Base-by-base conservation (phyloP, 2,797 vertebrate genomes). In the Halcyon leucocephala region DNA sequence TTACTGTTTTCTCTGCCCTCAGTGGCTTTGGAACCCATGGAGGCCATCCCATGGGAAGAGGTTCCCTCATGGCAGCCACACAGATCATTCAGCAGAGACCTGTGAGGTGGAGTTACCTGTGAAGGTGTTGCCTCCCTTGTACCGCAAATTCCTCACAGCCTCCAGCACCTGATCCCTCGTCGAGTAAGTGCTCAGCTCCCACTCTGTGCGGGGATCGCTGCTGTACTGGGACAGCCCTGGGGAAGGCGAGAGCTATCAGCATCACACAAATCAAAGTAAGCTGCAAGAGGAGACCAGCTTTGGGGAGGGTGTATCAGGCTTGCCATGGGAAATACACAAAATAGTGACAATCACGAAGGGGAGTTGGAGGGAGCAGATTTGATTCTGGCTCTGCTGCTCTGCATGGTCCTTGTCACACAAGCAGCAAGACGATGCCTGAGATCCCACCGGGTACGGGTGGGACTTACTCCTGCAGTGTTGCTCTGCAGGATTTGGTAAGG, bases 111-210 rank as follows among this genome's bases (percentile, higher is more conserved):
- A 55, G 37, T 93, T 97, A 99, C 99, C 99, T 97, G 99, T 99
- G 41, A 99, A 99, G 0, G 99, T 99, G 98, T 99, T 99, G 70
- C 99, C 99, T 12, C 99, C 99, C 77, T 99, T 99, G 94, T 99
- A 99, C 76, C 97, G 97, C 86, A 99, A 95, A 57, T 95, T 98
- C 70, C 97, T 98, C 5, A 99, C 35, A 0, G 99, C 99, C 9
- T 99, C 98, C 93, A 99, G 88, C 65, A 99, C 97, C 90, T 99
- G 98, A 2, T 99, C 98, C 97, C 98, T 98, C 4, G 98, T 98
- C 20, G 97, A 97, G 86, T 98, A 98, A 85, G 98, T 65, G n/a
- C 98, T 99, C 86, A 99, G 98, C 31, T 99, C 98, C 99, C 99
- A 99, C 96, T 99, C 99, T 0, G 99, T 99, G 86, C 98, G 98